Conservation (phyloP, 2,797 vertebrate species). For the Rousettus madagascariensis region DNA sequence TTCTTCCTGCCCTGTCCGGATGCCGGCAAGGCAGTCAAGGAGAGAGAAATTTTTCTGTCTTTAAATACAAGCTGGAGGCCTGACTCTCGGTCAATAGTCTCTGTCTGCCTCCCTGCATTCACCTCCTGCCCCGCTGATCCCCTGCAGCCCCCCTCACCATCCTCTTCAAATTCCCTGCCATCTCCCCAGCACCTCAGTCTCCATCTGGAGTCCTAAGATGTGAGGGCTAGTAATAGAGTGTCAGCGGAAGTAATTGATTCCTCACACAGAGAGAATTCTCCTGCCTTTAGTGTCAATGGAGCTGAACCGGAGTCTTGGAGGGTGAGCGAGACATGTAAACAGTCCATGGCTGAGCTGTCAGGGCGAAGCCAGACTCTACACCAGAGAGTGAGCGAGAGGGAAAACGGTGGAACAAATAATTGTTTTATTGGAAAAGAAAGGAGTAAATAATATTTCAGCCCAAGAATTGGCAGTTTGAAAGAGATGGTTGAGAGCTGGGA, state of each 20-base stretch:
- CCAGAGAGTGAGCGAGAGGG: background rate
- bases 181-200: slow-evolving; percentile 49
- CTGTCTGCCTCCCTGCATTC: slow-evolving; percentile 2
- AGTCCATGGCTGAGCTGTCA: slow-evolving; percentile 84
- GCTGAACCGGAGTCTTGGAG: slow-evolving; percentile 84
- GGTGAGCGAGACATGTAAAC: slow-evolving; percentile 84
- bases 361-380: slow-evolving; percentile 68
- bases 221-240: slow-evolving; percentile 83
- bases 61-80: slow-evolving; percentile 77
- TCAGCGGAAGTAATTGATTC: slow-evolving; percentile 87
- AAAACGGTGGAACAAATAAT: slow-evolving; percentile 76
- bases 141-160: background rate
- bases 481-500: background rate
- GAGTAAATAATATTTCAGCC: slow-evolving; percentile 74
- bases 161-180: slow-evolving; percentile 53
- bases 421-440: slow-evolving; percentile 75
- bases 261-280: slow-evolving; percentile 82
- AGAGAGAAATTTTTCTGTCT: slow-evolving; percentile 76
- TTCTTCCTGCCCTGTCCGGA: slow-evolving; percentile 53
- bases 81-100: slow-evolving; percentile 71
- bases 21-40: slow-evolving; percentile 59
- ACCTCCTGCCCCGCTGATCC: background rate
- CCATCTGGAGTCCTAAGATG: slow-evolving; percentile 80
- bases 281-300: slow-evolving; percentile 84
- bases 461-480: slow-evolving; percentile 54